Conservation (phyloP, 2,113 vertebrate genomes). For the Pogona vitticeps region DNA sequence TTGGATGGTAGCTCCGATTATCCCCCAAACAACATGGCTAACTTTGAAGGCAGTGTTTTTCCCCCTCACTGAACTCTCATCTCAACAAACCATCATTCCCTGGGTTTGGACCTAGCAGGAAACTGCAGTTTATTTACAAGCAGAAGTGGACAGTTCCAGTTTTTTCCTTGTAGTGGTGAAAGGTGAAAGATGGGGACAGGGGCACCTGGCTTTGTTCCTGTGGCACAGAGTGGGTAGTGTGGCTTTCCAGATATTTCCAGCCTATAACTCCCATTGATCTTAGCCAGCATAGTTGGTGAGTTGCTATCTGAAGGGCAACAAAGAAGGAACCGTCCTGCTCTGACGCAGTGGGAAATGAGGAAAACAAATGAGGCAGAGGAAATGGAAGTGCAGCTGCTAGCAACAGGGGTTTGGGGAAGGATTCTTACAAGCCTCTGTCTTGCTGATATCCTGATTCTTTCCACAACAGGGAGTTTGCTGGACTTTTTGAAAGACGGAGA, state of each 20-base stretch:
- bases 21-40: too few species aligned
- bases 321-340: too few species aligned
- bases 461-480: slow-evolving; percentile 87
- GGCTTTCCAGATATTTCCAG: too few species aligned
- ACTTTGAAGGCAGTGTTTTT: too few species aligned
- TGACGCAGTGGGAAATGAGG: neutral
- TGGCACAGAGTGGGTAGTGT: neutral
- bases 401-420: too few species aligned
- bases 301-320: too few species aligned
- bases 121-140: neutral
- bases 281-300: too few species aligned
- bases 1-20: too few species aligned
- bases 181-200: neutral
- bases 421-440: neutral
- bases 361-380: neutral
- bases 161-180: neutral
- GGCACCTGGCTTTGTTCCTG: neutral
- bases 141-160: neutral
- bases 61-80: neutral
- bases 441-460: slow-evolving; percentile 17
- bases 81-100: neutral
- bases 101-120: neutral
- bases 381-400: neutral
- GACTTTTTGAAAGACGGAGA: slow-evolving; percentile 92
- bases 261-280: too few species aligned